Base-by-base conservation (phyloP, 2,888 invertebrate species). In the Ethmia dodecea region DNA sequence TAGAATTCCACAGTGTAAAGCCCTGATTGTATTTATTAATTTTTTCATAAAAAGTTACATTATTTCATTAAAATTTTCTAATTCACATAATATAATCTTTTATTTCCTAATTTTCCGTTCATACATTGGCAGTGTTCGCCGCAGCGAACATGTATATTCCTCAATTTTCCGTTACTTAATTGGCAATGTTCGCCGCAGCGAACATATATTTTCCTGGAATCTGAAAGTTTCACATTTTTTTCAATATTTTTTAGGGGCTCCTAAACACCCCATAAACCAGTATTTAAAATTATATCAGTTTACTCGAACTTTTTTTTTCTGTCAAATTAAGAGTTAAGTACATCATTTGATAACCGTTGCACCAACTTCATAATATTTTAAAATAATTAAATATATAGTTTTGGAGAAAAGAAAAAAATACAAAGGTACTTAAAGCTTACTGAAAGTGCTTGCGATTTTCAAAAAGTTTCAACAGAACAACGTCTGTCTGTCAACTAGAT, bases 1-100 rank as follows among this genome's bases (percentile, higher is more conserved):
- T 35, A 20, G 39, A 38, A 33, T 45, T 41, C 31, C 25, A 25
- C 25, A 25, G 10, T 25, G 25, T 10, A 11, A 25, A 25, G 20
- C 20, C 20, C 20, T 20, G 20, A 25, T 25, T 25, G 25, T 25
- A 25, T 10, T 10, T 25, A 25, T 10, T 2, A 9, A 9, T 25
- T 25, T 25, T 25, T 25, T 25, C n/a, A 25, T 25, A 25, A 25
- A 25, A 25, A 10, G n/a, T 9, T 11, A 25, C 25, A 11, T 20
- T 20, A 20, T 20, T 25, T 25, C 11, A 11, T 25, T 3, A 25
- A 25, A 10, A 25, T 25, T 25, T 25, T 25, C 11, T 11, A 10
- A 25, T 25, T 10, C 5, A 25, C n/a, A 10, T 25, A 18, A 5
- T 18, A 10, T 11, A 25, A 10, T 11, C 25, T 25, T 25, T 11